Base-by-base conservation (phyloP, 2,113 vertebrate genomes). In the Bagarius yarrelli region DNA sequence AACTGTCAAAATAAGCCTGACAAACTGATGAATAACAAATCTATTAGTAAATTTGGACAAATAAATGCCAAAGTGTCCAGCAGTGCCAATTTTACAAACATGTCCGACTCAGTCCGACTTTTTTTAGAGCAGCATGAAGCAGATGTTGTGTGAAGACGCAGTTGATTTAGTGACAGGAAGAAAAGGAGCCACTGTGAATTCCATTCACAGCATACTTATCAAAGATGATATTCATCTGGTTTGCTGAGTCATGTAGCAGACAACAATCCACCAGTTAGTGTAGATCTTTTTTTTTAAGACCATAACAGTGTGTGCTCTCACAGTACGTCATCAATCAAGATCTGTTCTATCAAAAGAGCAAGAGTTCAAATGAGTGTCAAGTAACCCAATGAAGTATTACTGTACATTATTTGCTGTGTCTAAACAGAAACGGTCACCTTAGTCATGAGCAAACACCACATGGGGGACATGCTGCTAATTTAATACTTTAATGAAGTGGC, bases 341-440 rank as follows among this genome's bases (percentile, higher is more conserved):
- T 47, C n/a, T n/a, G 27, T 47, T 27, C 40, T 30, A 16, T 63
- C 4, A 21, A 69, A 76, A 84, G 86, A 81, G 72, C 81, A 8
- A 76, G 56, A 56, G 87, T 89, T 91, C 85, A 90, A 47, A 67
- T 6, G 32, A 32, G 88, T 85, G 80, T 89, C 81, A 87, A 1
- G 3, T 71, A 30, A 73, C 82, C 32, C 36, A 15, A 53, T n/a
- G 19, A 23, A 69, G 23, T n/a, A 69, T 36, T 79, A 36, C 27
- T 32, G 36, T 70, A 27, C 34, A 56, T n/a, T 52, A 15, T 55
- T 56, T 57, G 32, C 12, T 55, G 8, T 79, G 30, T 66, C 36
- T 76, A 59, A 76, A 44, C 4, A 59, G 15, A 40, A 60, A 56
- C 21, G 19, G 16, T 30, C 56, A 27, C 14, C 3, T 60, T 19